Base-by-base conservation (phyloP, 2,797 vertebrate species). In the Moxostoma hubbsi region DNA sequence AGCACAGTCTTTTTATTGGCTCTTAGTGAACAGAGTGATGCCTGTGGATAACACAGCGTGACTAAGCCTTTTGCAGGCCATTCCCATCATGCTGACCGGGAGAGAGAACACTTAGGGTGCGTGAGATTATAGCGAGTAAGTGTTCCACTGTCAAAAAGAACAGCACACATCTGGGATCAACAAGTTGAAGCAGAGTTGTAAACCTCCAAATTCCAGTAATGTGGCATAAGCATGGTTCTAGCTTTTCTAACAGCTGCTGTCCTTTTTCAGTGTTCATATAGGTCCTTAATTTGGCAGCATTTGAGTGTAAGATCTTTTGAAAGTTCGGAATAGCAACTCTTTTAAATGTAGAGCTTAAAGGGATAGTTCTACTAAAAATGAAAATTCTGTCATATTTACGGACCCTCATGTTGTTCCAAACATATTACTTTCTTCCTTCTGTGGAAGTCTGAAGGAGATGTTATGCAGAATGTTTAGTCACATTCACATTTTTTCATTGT, bases 131-230 rank as follows among this genome's bases (percentile, higher is more conserved):
- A 53, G 45, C 3, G 36, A 50, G 69, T 12, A 7, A 79, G 15
- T 10, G 53, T 69, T 65, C 54, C 8, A 71, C 62, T 45, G 51
- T 80, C 77, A 78, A 83, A 83, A 75, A 80, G 77, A 82, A 77
- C 73, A 16, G 13, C 66, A 54, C 77, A 89, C 91, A 92, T 93
- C 90, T 83, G 81, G 81, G 89, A 90, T 91, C 87, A 89, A 81
- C 88, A 86, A 88, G 87, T 90, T 92, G 91, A 92, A 88, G 89
- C 83, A 15, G 78, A 86, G 89, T 84, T 83, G 90, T 92, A 87
- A 90, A 90, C 90, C 87, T 84, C 85, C 68, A 85, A 87, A 89
- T 89, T 90, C 88, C 88, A 85, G 84, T 90, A 86, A 81, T 90
- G 89, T 85, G 61, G 86, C 82, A 84, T 86, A 84, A 89, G 88